A percentile compares a stretch with the other conserved stretches of the same genome.
These are phyloP conservation scores for Forbesichthys agassizii DNA, from an alignment of 2,113 vertebrate genomes.

Conservation along the genomic window DNA sequence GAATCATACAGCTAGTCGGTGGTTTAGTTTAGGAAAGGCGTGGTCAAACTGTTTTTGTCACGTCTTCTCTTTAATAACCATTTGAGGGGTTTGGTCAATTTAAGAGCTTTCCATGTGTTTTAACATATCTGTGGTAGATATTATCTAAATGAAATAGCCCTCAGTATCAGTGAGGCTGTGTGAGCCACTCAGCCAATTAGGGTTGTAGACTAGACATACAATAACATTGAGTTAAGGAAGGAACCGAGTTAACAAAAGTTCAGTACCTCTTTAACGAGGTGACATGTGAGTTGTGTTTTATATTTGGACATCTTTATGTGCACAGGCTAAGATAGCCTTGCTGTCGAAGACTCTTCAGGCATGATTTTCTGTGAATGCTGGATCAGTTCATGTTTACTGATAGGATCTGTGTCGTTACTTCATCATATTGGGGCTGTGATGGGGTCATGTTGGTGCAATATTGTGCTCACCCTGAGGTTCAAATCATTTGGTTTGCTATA, in stretches of 20 bases:
- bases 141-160: too few relatives aligned
- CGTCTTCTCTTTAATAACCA: too few relatives aligned
- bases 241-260: neutral
- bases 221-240: neutral
- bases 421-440: constrained; percentile 64
- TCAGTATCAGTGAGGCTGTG: too few relatives aligned
- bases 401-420: constrained; percentile 67
- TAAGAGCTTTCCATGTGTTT: too few relatives aligned
- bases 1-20: too few relatives aligned
- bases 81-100: too few relatives aligned
- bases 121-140: too few relatives aligned
- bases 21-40: too few relatives aligned
- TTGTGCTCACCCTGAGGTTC: constrained; percentile 73
- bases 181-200: constrained; percentile 4
- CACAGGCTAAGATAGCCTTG: constrained; percentile 35
- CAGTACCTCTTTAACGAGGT: too few relatives aligned
- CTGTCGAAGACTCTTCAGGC: constrained; percentile 49
- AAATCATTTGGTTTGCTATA: constrained; percentile 78
- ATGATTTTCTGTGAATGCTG: constrained; percentile 34
- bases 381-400: constrained; percentile 70
- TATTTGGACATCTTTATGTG: constrained; percentile 43
- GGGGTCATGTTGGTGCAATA: constrained; percentile 74
- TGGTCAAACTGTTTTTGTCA: too few relatives aligned
- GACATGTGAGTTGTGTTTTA: too few relatives aligned
- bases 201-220: constrained; percentile 3